Conservation (phyloP, 2,797 vertebrate genomes). For the Melanotaenia maccullochi region DNA sequence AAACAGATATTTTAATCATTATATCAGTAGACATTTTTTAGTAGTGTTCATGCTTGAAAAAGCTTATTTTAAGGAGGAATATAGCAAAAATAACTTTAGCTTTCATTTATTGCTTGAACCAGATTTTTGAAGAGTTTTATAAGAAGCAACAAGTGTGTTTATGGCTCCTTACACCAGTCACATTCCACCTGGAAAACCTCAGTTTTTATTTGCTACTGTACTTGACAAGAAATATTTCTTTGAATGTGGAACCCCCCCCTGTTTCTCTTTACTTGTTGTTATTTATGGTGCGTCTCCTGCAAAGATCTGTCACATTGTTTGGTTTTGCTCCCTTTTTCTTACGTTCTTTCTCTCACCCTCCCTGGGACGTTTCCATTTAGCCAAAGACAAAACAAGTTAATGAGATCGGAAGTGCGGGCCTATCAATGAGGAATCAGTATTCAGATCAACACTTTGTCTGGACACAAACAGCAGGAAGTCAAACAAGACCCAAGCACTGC, state of each 20-base stretch:
- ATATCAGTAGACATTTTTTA: background rate
- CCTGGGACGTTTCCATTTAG: slow-evolving; percentile 75
- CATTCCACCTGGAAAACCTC: background rate
- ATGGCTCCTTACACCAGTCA: slow-evolving; percentile 7
- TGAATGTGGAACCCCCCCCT: slow-evolving; percentile 5
- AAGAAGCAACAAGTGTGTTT: slow-evolving; percentile 3
- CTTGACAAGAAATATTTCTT: too few species aligned
- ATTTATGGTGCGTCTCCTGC: slow-evolving; percentile 71
- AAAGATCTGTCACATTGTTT: slow-evolving; percentile 71
- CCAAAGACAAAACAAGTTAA: slow-evolving; percentile 86
- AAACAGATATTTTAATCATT: background rate
- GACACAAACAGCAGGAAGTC: slow-evolving; percentile 84
- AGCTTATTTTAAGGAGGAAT: background rate
- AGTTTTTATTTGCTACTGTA: background rate
- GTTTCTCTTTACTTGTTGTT: slow-evolving; percentile 79
- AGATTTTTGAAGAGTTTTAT: background rate
- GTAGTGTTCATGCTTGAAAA: background rate
- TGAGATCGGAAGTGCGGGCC: slow-evolving; percentile 82
- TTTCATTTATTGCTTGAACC: background rate
- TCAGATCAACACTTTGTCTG: slow-evolving; percentile 81
- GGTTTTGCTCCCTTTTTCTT: slow-evolving; percentile 55
- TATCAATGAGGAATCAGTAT: slow-evolving; percentile 84
- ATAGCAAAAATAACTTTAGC: background rate
- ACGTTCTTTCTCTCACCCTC: slow-evolving; percentile 61
- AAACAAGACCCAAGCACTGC: slow-evolving; percentile 68